Percentiles rank a stretch among this genome's conserved stretches.
Evolutionary conservation across 2,888 invertebrate species (phyloP).

Genomic region (Scrobipalpa atriplicella): DNA sequence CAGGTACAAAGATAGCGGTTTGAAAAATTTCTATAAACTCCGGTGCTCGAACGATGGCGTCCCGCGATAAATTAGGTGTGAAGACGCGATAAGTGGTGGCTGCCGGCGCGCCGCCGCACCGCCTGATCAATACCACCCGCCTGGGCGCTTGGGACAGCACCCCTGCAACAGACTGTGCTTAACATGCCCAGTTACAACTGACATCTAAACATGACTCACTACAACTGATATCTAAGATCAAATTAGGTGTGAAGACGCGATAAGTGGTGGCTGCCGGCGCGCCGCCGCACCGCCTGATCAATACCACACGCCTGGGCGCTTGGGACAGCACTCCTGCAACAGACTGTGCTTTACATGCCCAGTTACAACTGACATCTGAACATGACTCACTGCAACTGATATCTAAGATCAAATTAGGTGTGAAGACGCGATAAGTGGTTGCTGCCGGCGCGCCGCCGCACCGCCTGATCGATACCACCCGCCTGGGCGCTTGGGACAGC

Average conservation of each 20-base stretch:
- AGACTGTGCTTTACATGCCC: background rate
- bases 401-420: conserved; percentile 80
- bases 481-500: conserved; percentile 36
- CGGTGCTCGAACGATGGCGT: conserved; percentile 50
- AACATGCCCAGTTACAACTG: too few species aligned
- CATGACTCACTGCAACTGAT: too few species aligned
- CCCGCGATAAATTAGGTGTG: conserved; percentile 75
- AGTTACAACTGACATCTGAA: too few species aligned
- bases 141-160: conserved; percentile 34
- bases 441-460: conserved; percentile 41
- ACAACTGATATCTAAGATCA: too few species aligned
- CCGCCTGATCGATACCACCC: conserved; percentile 47
- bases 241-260: conserved; percentile 78
- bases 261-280: conserved; percentile 64
- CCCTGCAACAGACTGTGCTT: background rate
- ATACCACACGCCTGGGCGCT: conserved; percentile 43
- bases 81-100: conserved; percentile 75
- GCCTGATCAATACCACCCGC: conserved; percentile 47
- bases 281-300: conserved; percentile 41
- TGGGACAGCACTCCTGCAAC: background rate
- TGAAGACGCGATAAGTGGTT: conserved; percentile 76
- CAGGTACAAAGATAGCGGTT: too few species aligned
- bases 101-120: conserved; percentile 38
- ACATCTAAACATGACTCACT: too few species aligned
- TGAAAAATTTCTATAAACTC: too few species aligned